Base-by-base conservation (phyloP, 2,888 invertebrate species). In the Protophormia terraenovae region DNA sequence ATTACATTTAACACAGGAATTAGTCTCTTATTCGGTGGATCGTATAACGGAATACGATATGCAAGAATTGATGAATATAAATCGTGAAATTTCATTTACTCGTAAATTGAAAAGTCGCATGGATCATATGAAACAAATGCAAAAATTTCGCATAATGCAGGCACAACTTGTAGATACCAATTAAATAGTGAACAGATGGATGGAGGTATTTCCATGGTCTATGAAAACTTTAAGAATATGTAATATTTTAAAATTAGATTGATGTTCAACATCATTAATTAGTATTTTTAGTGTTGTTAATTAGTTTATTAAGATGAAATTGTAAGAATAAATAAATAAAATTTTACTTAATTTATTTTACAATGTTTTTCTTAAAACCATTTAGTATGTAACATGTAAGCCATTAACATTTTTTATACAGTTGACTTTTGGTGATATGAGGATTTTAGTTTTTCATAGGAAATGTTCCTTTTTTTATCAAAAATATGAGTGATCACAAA, bases 11-110 rank as follows among this genome's bases (percentile, higher is more conserved):
- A 79, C 84, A 7, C 79, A 69, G 58, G 69, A 84, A 75, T 22
- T 84, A 38, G 62, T 84, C 1, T 62, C 75, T 0, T 38, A 78
- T 6, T 55, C 83, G 1, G 53, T 83, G 14, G 72, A 77, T 72
- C 83, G 22, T 27, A 66, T 77, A 38, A 41, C 29, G n/a, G 66
- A 78, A 41, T 83, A 72, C n/a, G 55, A 47, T 14, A 22, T 58
- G n/a, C 19, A 66, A 0, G 83, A 83, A 19, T 22, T 77, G n/a
- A 72, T 77, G 19, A 83, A 83, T 66, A 77, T 83, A 6, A 77
- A 83, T 55, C 62, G 71, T 8, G 53, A 83, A 58, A 77, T 83
- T 2, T 10, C 38, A 6, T 83, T 58, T 50, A 72, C 82, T 2
- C 24, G 41, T 6, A 69, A 72, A 35, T 29, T 83, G 19, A 66